Base-by-base conservation (phyloP, 2,113 vertebrate genomes). In the Syngnathus floridae region DNA sequence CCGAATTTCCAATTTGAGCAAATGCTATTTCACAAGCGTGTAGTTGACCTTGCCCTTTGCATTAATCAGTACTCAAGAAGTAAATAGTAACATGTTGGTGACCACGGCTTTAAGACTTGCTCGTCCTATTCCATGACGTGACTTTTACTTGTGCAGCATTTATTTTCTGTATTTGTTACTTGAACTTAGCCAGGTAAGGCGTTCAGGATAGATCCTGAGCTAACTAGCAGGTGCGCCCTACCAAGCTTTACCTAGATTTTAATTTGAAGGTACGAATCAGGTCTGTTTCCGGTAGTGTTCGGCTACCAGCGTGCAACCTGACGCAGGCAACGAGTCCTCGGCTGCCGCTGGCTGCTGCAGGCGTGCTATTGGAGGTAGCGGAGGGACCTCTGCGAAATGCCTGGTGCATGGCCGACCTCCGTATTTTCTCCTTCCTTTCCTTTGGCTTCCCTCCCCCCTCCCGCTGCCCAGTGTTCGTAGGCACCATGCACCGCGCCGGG, bases 281-380 rank as follows among this genome's bases (percentile, higher is more conserved):
- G 14, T 0, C 2, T 0, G 9, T 14, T 82, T 85, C 83, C 81
- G 78, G 66, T 5, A 1, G 45, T 0, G 0, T 0, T 26, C 1
- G 4, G 66, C 62, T 26, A 4, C 37, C 19, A 58, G 36, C 6
- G 43, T 5, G 63, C 13, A 38, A 0, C 75, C 78, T 83, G 77
- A 85, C 80, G 76, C 79, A 59, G 57, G 43, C 77, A 63, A 76
- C 81, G 77, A 69, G 87, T 88, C 90, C 82, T 88, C 82, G 75
- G 89, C 88, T 87, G 79, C 86, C 84, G 80, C 80, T 87, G 83
- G 79, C 84, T 80, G 90, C 90, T 88, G 90, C 90, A 89, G 88
- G 88, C 87, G 88, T 90, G 91, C 89, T 88, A 84, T 87, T 81
- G 89, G 90, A 89, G 88, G 89, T 88, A 87, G 88, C 83, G 84